A percentile compares a stretch with the other conserved stretches of the same genome.
These are phyloP conservation scores for Megaptera novaeangliae DNA, from an alignment of 2,113 vertebrate species.

Conservation along the genomic window DNA sequence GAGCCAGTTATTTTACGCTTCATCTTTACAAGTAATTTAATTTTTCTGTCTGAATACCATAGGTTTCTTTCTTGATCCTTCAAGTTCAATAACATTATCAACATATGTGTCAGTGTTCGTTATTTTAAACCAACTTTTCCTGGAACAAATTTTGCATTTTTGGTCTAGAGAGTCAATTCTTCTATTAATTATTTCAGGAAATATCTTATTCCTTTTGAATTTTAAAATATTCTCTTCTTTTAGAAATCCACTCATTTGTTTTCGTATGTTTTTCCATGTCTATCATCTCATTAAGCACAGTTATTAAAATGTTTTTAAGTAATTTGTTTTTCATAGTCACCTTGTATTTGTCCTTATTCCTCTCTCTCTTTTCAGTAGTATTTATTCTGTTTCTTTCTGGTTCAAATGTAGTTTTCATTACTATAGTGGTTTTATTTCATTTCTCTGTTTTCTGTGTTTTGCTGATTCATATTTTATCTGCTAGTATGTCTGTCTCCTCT, in stretches of 20 bases:
- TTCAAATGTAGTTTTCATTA: neutral
- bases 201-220: neutral
- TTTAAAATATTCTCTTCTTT: neutral
- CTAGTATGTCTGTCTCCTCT: rapidly evolving
- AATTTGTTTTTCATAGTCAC: neutral
- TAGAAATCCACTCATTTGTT: neutral
- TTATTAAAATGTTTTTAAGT: neutral
- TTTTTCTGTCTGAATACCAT: neutral
- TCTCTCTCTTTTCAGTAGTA: too few species aligned
- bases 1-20: neutral
- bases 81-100: neutral
- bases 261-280: neutral
- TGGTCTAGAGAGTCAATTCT: neutral
- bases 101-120: neutral
- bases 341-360: neutral
- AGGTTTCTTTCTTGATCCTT: neutral
- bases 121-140: neutral
- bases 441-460: neutral
- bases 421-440: neutral
- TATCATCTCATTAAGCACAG: neutral
- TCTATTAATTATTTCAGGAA: neutral
- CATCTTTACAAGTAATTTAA: neutral
- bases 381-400: neutral
- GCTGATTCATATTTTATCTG: neutral
- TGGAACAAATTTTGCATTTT: neutral